A percentile compares a stretch with the other conserved stretches of the same genome.
Evolutionary conservation across 1,140 invertebrate genomes (phyloP).

Genomic region (Drosophila willistoni): DNA sequence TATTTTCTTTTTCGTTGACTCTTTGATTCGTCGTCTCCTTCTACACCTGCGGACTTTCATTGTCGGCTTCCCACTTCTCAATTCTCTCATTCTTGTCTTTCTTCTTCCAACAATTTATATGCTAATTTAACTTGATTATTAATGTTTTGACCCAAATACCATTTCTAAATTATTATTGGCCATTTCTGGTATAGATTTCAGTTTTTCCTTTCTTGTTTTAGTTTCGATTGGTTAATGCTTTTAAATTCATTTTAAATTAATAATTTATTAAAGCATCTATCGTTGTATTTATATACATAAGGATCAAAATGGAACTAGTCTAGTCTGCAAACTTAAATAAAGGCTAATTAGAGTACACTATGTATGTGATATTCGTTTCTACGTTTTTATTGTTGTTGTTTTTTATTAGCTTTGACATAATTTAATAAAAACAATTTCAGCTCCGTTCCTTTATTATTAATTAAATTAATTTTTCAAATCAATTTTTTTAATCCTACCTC

Average conservation of each 20-base stretch:
- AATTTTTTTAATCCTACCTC: background rate
- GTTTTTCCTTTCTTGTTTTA: conserved; percentile 36
- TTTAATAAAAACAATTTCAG: no score
- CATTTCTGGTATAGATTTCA: conserved; percentile 71
- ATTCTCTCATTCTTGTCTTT: conserved; percentile 10
- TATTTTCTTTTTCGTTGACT: conserved; percentile 25
- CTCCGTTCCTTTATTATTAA: no score
- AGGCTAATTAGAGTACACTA: no score
- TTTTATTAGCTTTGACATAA: no score
- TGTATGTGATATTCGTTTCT: no score
- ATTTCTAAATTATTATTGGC: conserved; percentile 76
- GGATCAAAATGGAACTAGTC: no score
- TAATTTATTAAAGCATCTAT: no score
- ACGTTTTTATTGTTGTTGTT: no score
- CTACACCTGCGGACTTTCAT: conserved; percentile 18
- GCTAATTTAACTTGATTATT: conserved; percentile 82
- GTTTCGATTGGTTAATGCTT: conserved; percentile 33
- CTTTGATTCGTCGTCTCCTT: conserved; percentile 30
- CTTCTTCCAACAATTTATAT: conserved; percentile 77
- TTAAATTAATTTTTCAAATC: background rate
- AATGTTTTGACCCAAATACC: conserved; percentile 82
- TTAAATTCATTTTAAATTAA: conserved; percentile 47
- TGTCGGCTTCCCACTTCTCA: conserved; percentile 22
- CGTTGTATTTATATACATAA: no score
- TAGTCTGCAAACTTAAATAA: no score